Conservation (phyloP, 2,888 invertebrate species). For the Phrixothrix hirtus region DNA sequence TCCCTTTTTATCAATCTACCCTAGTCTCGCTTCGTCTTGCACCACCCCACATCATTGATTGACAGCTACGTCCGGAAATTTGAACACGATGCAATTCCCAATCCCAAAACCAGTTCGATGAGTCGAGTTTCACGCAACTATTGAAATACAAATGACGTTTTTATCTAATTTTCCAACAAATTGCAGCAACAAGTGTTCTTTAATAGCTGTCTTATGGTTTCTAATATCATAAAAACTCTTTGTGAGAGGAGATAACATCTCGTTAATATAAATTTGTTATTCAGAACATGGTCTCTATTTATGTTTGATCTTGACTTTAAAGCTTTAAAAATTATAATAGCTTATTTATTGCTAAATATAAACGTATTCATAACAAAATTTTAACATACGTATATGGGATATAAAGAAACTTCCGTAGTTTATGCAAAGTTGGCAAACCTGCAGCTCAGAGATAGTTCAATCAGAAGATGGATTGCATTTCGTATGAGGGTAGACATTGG, state of each 20-base stretch:
- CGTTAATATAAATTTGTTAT: conserved; percentile 28
- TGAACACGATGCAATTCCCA: conserved; percentile 27
- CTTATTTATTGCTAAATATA: too few relatives aligned
- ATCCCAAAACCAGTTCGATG: conserved; percentile 19
- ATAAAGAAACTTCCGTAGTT: conserved; percentile 28
- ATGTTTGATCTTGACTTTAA: too few relatives aligned
- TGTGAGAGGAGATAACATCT: conserved; percentile 29
- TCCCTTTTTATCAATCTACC: conserved; percentile 11
- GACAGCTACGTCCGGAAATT: conserved; percentile 30
- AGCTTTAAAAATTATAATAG: too few relatives aligned
- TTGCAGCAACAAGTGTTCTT: conserved; percentile 52
- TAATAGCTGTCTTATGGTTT: conserved; percentile 43
- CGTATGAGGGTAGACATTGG: conserved; percentile 38
- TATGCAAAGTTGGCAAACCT: conserved; percentile 40
- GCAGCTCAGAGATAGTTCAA: conserved; percentile 44
- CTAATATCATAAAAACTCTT: conserved; percentile 29
- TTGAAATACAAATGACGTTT: conserved; percentile 47
- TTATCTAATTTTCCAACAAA: conserved; percentile 52
- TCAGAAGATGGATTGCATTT: conserved; percentile 47
- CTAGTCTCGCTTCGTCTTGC: conserved; percentile 13
- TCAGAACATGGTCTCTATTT: too few relatives aligned
- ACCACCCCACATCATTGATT: conserved; percentile 21
- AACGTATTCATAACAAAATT: too few relatives aligned
- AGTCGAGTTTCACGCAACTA: conserved; percentile 16
- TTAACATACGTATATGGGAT: conserved; percentile 29